phyloP scores from a whole-genome alignment of 2,888 invertebrate genomes.

The Drosophila dives region DNA sequence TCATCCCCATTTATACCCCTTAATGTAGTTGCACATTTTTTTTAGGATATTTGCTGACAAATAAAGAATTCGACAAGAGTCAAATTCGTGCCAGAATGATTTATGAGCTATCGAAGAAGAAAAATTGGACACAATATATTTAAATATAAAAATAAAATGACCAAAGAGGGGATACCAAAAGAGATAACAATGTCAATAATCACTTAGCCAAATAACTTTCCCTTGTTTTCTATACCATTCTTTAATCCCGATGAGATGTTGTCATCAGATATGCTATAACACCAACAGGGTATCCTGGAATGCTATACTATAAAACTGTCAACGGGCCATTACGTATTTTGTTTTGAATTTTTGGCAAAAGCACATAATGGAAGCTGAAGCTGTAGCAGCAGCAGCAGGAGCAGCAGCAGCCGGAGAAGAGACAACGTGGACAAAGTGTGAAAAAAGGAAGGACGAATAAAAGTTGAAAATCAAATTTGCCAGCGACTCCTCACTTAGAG shows the following conservation, averaged over 20 bases:
- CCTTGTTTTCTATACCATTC: neutral
- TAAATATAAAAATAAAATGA: neutral
- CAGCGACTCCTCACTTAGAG: slow-evolving; percentile 15
- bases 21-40: neutral
- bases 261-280: neutral
- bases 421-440: slow-evolving; percentile 61
- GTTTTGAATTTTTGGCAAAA: slow-evolving; percentile 47
- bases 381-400: neutral
- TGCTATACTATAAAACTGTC: neutral
- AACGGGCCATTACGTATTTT: slow-evolving; percentile 29
- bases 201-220: neutral
- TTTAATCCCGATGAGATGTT: neutral
- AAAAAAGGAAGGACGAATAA: slow-evolving; percentile 38
- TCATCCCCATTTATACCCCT: slow-evolving; percentile 41
- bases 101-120: neutral
- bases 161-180: no score
- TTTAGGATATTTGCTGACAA: neutral
- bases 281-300: slow-evolving; percentile 17
- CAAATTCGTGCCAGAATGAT: neutral
- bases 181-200: neutral
- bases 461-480: slow-evolving; percentile 78
- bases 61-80: neutral
- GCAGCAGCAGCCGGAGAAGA: slow-evolving; percentile 11
- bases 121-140: neutral
- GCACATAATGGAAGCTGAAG: slow-evolving; percentile 61